Percentiles rank a stretch among this genome's conserved stretches.
Conservation (phyloP, 1,140 invertebrate species). For the Stegodyphus mimosarum region DNA sequence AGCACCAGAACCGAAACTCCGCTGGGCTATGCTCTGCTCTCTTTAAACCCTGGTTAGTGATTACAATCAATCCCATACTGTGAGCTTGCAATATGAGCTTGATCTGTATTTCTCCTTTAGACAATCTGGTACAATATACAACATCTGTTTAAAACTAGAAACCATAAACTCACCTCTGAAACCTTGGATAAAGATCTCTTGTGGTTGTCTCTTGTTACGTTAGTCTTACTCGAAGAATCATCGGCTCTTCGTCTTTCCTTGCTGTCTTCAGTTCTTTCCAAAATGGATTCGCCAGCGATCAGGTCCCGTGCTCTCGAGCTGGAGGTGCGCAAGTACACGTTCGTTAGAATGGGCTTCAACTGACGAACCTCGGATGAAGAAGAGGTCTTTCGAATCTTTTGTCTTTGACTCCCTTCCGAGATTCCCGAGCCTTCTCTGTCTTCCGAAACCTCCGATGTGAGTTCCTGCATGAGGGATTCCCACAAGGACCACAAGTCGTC, state of each 20-base stretch:
- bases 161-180: not conserved
- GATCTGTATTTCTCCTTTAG: no score
- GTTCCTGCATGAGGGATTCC: constrained; percentile 58
- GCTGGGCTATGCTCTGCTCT: no score
- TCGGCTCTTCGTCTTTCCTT: not conserved
- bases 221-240: not conserved
- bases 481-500: constrained; percentile 61
- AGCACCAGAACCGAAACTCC: no score
- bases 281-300: constrained; percentile 49
- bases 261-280: constrained; percentile 19
- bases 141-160: no score
- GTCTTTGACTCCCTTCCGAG: not conserved
- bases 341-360: constrained; percentile 48
- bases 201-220: constrained; percentile 12
- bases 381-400: no score
- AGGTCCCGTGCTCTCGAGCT: not conserved
- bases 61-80: no score
- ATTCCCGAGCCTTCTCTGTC: constrained; percentile 13
- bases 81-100: no score
- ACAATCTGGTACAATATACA: no score
- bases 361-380: constrained; percentile 9
- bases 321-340: constrained; percentile 32
- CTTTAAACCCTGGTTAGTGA: no score
- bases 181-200: constrained; percentile 21
- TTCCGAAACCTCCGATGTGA: not conserved